Evolutionary conservation across 2,888 invertebrate species (phyloP).

Genomic region (Heliothis peltigera): DNA sequence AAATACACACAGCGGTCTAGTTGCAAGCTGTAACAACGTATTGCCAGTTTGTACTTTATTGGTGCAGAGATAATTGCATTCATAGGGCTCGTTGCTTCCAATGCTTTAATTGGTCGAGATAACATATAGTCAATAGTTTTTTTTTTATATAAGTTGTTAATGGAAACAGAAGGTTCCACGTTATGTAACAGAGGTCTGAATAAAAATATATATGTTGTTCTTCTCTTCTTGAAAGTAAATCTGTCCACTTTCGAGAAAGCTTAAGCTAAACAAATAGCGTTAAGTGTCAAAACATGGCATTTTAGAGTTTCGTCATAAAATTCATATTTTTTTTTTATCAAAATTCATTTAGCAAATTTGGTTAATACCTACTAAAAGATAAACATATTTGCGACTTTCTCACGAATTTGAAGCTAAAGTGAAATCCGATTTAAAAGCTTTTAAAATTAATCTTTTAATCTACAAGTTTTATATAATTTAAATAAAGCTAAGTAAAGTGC

Average conservation of each 20-base stretch:
- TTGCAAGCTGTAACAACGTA: conserved; percentile 42
- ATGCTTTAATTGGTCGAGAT: conserved; percentile 17
- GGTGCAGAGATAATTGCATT: conserved; percentile 32
- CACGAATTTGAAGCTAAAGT: background rate
- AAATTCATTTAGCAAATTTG: background rate
- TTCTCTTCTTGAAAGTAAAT: too few species aligned
- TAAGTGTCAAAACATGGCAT: too few species aligned
- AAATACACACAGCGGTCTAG: conserved; percentile 36
- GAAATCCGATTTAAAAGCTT: conserved; percentile 1
- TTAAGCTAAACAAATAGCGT: too few species aligned
- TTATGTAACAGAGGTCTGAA: background rate
- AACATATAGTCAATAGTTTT: conserved; percentile 8
- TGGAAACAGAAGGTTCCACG: background rate
- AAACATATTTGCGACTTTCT: background rate
- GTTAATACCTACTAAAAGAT: background rate
- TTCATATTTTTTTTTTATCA: background rate
- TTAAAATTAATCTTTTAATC: background rate
- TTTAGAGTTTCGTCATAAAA: too few species aligned
- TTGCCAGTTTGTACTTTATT: conserved; percentile 34
- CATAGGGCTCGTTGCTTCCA: conserved; percentile 17
- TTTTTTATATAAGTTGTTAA: background rate
- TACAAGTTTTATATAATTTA: background rate
- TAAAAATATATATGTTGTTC: too few species aligned
- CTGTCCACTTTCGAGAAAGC: too few species aligned
- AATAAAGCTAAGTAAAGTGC: background rate